Evolutionary conservation across 2,888 invertebrate genomes (phyloP).

Genomic region (Stenurella melanura): DNA sequence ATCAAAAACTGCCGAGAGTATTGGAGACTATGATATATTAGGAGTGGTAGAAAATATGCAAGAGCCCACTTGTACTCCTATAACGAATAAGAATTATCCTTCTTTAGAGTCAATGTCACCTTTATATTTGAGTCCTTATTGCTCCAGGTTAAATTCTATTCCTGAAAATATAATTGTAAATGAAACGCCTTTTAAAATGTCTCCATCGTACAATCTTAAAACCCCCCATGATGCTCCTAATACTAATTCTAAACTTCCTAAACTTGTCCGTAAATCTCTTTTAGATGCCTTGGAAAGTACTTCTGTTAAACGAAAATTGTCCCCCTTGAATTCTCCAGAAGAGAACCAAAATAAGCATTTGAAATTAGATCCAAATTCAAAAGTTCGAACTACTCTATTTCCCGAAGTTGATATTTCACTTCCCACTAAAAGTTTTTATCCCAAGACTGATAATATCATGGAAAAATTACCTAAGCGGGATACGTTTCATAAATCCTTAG

Average conservation of each 20-base stretch:
- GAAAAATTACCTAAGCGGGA: slow-evolving; percentile 46
- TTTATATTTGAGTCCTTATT: slow-evolving; percentile 58
- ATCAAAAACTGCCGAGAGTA: slow-evolving; percentile 41
- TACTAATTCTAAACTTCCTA: slow-evolving; percentile 63
- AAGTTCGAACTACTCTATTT: slow-evolving; percentile 71
- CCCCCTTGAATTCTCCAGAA: slow-evolving; percentile 54
- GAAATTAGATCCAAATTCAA: slow-evolving; percentile 62
- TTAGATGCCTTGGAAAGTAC: slow-evolving; percentile 58
- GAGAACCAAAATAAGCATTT: slow-evolving; percentile 43
- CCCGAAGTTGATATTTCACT: slow-evolving; percentile 71
- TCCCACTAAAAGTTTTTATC: slow-evolving; percentile 77
- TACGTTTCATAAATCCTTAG: slow-evolving; percentile 24
- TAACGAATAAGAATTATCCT: slow-evolving; percentile 43
- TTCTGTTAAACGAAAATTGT: slow-evolving; percentile 55
- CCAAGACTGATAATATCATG: slow-evolving; percentile 68
- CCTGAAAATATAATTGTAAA: slow-evolving; percentile 37
- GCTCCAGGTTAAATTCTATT: slow-evolving; percentile 23
- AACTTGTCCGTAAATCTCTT: slow-evolving; percentile 67
- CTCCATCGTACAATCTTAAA: slow-evolving; percentile 66
- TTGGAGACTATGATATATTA: slow-evolving; percentile 58
- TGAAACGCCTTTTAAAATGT: slow-evolving; percentile 62
- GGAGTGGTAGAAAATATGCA: slow-evolving; percentile 53
- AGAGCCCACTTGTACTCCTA: slow-evolving; percentile 47
- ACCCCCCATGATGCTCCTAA: slow-evolving; percentile 70
- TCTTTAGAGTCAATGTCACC: slow-evolving; percentile 58